Evolutionary conservation across 2,113 vertebrate species (phyloP), one percentile per base, ranked within the genome.

Genomic region (Perca flavescens): DNA sequence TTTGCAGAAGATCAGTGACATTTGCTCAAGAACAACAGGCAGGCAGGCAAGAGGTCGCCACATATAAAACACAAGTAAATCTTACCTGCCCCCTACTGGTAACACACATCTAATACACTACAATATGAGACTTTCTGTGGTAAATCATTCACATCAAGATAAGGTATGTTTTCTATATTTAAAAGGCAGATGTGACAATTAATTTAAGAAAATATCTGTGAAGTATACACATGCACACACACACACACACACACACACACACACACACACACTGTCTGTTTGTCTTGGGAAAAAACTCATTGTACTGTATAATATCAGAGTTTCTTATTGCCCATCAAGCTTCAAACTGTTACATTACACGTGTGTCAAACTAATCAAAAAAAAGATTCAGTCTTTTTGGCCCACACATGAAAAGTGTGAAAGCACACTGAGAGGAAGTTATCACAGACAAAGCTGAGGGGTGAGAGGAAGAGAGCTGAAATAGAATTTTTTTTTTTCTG

Each of bases 401-500:
- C 5, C 21, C 13, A 36, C 6, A 11, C 13, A 43, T 49, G 25
- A 25, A 25, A 25, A 25, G 25, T 1, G 15, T 34, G 50, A 74
- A 46, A 14, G 6, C 0, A 1, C 6, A 2, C 2, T 19, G 12
- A 58, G 19, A 64, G 40, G 62, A 65, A 65, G 25, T 50, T 50
- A 17, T 49, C 5, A 10, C 49, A 65, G 36, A 43, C 8, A 15
- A 12, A 1, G 19, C 11, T 57, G 53, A 36, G 2, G 0, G 11
- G 28, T 1, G 12, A 77, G 71, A 74, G 67, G 67, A 67, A 66
- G 70, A 60, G 2, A 36, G 89, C 93, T 96, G 95, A 96, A 95
- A 87, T 94, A 92, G 80, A 96, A 96, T 84, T 14, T 89, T 28
- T 87, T 80, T 70, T 88, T 93, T 53, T 91, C 77, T 93, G 92